Conservation (phyloP, 1,140 invertebrate genomes). For the Lepidurus arcticus region DNA sequence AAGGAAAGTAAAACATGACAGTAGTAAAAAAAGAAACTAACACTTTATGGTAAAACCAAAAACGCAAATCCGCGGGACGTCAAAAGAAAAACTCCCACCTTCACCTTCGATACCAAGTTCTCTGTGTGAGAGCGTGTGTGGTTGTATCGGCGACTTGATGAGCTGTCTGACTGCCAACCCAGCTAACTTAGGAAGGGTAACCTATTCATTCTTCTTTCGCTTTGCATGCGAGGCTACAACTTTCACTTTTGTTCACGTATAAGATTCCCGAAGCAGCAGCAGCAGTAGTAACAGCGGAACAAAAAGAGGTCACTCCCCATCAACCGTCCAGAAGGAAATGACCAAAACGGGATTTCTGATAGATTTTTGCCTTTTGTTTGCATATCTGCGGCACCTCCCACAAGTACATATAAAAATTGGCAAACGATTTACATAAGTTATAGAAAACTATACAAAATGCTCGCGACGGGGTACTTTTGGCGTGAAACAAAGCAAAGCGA, state of each 20-base stretch:
- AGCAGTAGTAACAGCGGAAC: neutral
- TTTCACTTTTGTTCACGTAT: constrained; percentile 19
- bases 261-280: neutral
- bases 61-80: neutral
- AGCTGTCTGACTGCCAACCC: constrained; percentile 13
- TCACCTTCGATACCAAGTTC: neutral
- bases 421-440: too few species aligned
- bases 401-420: too few species aligned
- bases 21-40: neutral
- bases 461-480: too few species aligned
- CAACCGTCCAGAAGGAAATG: neutral
- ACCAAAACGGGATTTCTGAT: neutral
- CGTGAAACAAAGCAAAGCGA: too few species aligned
- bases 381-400: too few species aligned
- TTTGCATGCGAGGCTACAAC: neutral
- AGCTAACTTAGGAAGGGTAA: neutral
- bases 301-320: neutral
- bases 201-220: neutral
- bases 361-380: too few species aligned
- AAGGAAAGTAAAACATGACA: neutral
- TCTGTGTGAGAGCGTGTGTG: neutral
- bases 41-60: neutral
- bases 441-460: too few species aligned
- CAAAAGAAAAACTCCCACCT: neutral
- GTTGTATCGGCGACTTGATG: neutral